phyloP scores from a whole-genome alignment of 2,888 invertebrate species.

The Spatulosminthurus flaviceps region DNA sequence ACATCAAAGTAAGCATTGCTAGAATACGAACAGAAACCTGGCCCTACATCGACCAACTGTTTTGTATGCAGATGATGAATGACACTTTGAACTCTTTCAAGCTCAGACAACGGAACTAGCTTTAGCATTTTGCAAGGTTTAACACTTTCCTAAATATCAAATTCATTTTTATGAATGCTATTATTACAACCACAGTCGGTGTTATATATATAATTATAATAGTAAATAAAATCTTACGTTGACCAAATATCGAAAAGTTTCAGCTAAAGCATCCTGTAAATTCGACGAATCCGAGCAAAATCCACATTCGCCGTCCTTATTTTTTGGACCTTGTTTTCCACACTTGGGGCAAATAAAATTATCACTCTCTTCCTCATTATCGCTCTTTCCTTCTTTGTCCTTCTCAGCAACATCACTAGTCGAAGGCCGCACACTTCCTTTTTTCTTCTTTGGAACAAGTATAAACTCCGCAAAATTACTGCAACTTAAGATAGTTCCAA shows the following conservation, averaged over 20 bases:
- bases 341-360: slow-evolving; percentile 54
- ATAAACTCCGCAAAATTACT: slow-evolving; percentile 71
- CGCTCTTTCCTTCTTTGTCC: slow-evolving; percentile 45
- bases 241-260: slow-evolving; percentile 59
- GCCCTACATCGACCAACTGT: slow-evolving; percentile 60
- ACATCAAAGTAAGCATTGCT: slow-evolving; percentile 48
- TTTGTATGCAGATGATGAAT: slow-evolving; percentile 67
- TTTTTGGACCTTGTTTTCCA: slow-evolving; percentile 51
- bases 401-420: slow-evolving; percentile 61
- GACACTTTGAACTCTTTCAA: slow-evolving; percentile 69
- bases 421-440: slow-evolving; percentile 55
- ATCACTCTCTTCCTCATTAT: slow-evolving; percentile 51
- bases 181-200: too few relatives aligned
- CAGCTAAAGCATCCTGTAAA: slow-evolving; percentile 57
- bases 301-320: slow-evolving; percentile 51
- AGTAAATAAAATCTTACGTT: slow-evolving; percentile 49
- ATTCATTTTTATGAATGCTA: not conserved
- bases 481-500: slow-evolving; percentile 69
- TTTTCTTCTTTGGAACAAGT: slow-evolving; percentile 68
- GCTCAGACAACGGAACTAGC: slow-evolving; percentile 68
- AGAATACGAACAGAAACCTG: slow-evolving; percentile 55
- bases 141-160: slow-evolving; percentile 66
- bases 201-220: too few relatives aligned
- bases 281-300: slow-evolving; percentile 53
- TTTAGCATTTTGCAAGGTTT: slow-evolving; percentile 68